Evolutionary conservation across 2,113 vertebrate species (phyloP), one percentile per base, ranked within the genome.

Genomic region (Lasiurus cinereus): DNA sequence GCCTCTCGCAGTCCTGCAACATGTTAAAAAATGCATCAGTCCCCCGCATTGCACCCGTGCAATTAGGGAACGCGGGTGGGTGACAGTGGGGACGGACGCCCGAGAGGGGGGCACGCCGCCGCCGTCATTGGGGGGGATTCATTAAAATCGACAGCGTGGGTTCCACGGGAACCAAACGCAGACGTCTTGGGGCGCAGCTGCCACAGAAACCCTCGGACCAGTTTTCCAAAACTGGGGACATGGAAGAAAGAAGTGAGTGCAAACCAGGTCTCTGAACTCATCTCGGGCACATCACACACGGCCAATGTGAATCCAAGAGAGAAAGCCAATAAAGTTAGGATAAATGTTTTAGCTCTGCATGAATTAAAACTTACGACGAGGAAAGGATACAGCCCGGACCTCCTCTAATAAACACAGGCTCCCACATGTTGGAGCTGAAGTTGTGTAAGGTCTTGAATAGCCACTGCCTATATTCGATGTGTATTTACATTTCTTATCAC

Each of bases 1-100:
- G 98, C 97, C 98, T 98, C 96, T 99, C 98, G 85, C 99, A 99
- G 89, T 97, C 98, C 99, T 99, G 97, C 85, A 98, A 98, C 95
- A 98, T 93, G 98, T n/a, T 83, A 97, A 96, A 97, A 93, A 97
- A 54, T n/a, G 88, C 36, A 90, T 97, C 91, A 98, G 83, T 90
- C 88, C 93, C 90, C 67, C 43, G 73, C 72, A 94, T 80, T 96
- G 96, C 97, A 97, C 86, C 56, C 90, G 62, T 97, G 96, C 92
- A 90, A 67, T 94, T 88, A 91, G 66, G 0, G 66, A 95, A 98
- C 97, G 94, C 96, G 95, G 86, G 97, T 92, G 93, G 78, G 97
- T 97, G 89, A 94, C 80, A 96, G 95, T 97, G 96, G 97, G 96
- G 88, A 92, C 8, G 24, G 62, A 95, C 95, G 96, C 92, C 97